Conservation (phyloP, 2,113 vertebrate genomes). For the Pungitius pungitius region DNA sequence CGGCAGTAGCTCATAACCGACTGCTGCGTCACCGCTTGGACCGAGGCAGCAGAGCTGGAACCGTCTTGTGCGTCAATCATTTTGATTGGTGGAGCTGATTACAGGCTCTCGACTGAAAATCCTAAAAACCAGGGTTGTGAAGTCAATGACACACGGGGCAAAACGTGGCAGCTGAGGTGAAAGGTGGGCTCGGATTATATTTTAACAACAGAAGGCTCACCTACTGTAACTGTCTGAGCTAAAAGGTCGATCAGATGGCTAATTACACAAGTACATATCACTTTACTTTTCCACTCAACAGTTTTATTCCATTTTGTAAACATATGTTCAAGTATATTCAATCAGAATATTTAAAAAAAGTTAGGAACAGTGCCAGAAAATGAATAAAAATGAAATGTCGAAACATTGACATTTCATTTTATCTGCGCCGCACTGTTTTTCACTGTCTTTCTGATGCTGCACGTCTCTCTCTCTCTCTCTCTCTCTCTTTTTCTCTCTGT, state of each 20-base stretch:
- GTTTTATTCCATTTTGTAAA: too few relatives aligned
- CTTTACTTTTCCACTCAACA: neutral
- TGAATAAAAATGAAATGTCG: too few relatives aligned
- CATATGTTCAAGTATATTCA: too few relatives aligned
- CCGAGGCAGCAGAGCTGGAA: conserved; percentile 45
- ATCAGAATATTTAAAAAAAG: too few relatives aligned
- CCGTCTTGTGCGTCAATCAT: conserved; percentile 52
- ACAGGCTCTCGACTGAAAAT: conserved; percentile 47
- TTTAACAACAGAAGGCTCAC: conserved; percentile 11
- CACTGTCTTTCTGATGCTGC: too few relatives aligned
- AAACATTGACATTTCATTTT: too few relatives aligned
- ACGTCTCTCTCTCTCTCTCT: too few relatives aligned
- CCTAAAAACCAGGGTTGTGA: conserved; percentile 32
- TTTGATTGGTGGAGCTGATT: conserved; percentile 49
- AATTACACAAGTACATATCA: neutral
- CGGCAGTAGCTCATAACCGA: conserved; percentile 55
- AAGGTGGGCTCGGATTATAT: neutral
- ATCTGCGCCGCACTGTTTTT: too few relatives aligned
- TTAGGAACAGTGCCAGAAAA: too few relatives aligned
- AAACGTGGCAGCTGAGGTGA: conserved; percentile 7
- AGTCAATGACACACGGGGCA: neutral
- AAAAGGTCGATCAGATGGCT: too few relatives aligned
- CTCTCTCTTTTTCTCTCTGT: too few relatives aligned
- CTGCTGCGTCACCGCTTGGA: conserved; percentile 55
- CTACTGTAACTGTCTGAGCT: too few relatives aligned